These are phyloP conservation scores for Maniola hyperantus DNA, from an alignment of 2,888 invertebrate genomes.

Conservation along the genomic window DNA sequence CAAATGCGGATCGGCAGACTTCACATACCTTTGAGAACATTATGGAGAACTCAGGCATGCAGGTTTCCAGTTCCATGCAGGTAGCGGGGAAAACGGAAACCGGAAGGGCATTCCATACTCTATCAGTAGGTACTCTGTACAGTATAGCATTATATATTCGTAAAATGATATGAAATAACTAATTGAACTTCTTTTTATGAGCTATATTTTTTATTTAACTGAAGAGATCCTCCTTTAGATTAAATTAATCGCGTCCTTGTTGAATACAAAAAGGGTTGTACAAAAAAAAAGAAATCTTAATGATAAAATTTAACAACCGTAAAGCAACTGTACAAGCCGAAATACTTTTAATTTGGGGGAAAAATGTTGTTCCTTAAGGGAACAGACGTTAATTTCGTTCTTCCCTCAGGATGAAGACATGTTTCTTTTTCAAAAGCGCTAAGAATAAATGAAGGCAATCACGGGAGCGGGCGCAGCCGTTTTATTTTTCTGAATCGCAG, in stretches of 20 bases:
- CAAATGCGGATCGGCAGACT: too few species aligned
- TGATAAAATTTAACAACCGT: slow-evolving; percentile 37
- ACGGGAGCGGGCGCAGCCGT: slow-evolving; percentile 37
- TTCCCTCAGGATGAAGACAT: slow-evolving; percentile 40
- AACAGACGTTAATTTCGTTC: slow-evolving; percentile 44
- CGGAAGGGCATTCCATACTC: too few species aligned
- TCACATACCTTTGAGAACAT: too few species aligned
- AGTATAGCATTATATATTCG: too few species aligned
- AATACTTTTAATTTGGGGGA: slow-evolving; percentile 41
- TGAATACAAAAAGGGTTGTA: slow-evolving; percentile 13
- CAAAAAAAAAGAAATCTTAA: slow-evolving; percentile 26
- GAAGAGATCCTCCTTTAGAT: not conserved
- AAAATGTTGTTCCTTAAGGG: slow-evolving; percentile 37
- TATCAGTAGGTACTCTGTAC: too few species aligned
- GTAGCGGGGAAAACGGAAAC: too few species aligned
- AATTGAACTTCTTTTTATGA: not conserved
- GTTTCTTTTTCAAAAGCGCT: slow-evolving; percentile 47
- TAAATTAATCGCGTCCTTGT: not conserved
- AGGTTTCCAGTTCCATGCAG: too few species aligned
- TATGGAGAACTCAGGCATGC: too few species aligned
- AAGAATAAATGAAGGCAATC: slow-evolving; percentile 58
- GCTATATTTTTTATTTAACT: not conserved
- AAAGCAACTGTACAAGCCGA: slow-evolving; percentile 35
- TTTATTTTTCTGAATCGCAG: slow-evolving; percentile 45
- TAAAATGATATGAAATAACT: too few species aligned